Base-by-base conservation (phyloP, 2,888 invertebrate genomes). In the Leucophenga montana region DNA sequence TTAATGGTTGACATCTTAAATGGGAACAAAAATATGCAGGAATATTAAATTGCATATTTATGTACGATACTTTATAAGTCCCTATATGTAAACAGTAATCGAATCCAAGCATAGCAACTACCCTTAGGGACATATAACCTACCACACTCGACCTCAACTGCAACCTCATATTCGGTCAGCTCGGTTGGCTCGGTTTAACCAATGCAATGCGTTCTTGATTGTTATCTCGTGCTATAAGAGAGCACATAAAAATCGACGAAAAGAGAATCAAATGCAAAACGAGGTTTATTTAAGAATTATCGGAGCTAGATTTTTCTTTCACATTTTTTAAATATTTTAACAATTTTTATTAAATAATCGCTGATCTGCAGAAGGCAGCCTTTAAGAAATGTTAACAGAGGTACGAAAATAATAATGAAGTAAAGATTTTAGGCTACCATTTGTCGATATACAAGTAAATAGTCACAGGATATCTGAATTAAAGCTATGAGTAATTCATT, bases 1-100 rank as follows among this genome's bases (percentile, higher is more conserved):
- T 61, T 20, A 39, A 18, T 61, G 61, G 16, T 39, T 61, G 39
- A 61, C 61, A 31, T 39, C 18, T 61, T 39, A 16, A 39, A 61
- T 61, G 39, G 9, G 61, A 61, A 18, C 20, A 39, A 1, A 39
- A 18, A 39, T 33, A 33, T 8, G 14, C 31, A 16, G 31, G 33
- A 39, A 39, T 61, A 33, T 61, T 39, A 61, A 39, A 61, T 39
- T 27, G 27, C 39, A 39, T 39, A 39, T 39, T 8, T 3, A 39
- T n/a, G n/a, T n/a, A n/a, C n/a, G 11, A 39, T 3, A 39, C 11
- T 39, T 39, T 39, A 8, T 39, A 39, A 39, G 11, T 39, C 39
- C 4, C 39, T 39, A 8, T 39, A 39, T 31, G 61, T 61, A 44
- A 33, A 39, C 39, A 18, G n/a, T 39, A 61, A 61, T 18, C 39